Base-by-base conservation (phyloP, 2,888 invertebrate species). In the Acleris laterana region DNA sequence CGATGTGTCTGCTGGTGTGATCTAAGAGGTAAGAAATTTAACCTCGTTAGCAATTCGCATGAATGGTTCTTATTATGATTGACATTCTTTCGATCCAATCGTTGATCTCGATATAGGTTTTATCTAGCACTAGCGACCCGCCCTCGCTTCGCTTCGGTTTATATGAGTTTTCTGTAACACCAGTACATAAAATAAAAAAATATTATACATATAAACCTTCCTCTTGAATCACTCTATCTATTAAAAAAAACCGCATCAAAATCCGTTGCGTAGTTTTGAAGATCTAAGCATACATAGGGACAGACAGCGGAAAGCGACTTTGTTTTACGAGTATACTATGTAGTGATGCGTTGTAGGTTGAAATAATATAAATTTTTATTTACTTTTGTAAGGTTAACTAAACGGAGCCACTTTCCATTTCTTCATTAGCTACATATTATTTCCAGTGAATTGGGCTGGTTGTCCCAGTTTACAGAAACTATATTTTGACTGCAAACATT, bases 401-500 rank as follows among this genome's bases (percentile, higher is more conserved):
- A 38, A 38, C 11, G 3, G 3, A 11, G 11, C 38, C 38, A 38
- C 38, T 38, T 38, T 38, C 38, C 4, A 38, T 38, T 38, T 38
- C 38, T 80, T 78, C 73, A 78, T 80, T 80, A 72, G 73, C 73
- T 71, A 71, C 68, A 57, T 52, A 73, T 72, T 70, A 70, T 75
- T 79, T 74, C 76, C 76, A 70, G 76, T 65, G 71, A 70, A 67
- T 74, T 71, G 61, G 70, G 53, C 68, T 70, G 68, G 72, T 72
- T 83, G 84, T 79, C 83, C 85, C 74, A 85, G 76, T 85, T 77
- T 76, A 71, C 71, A 74, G 75, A 76, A 75, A 72, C 73, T 67
- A 68, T 84, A 82, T 87, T 89, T 85, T 84, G 80, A 84, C 84
- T 82, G 77, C 80, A 87, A 88, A 87, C 85, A 87, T 85, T 82